These are phyloP conservation scores for Megastigmus dorsalis DNA, from an alignment of 2,888 invertebrate genomes.

Conservation along the genomic window DNA sequence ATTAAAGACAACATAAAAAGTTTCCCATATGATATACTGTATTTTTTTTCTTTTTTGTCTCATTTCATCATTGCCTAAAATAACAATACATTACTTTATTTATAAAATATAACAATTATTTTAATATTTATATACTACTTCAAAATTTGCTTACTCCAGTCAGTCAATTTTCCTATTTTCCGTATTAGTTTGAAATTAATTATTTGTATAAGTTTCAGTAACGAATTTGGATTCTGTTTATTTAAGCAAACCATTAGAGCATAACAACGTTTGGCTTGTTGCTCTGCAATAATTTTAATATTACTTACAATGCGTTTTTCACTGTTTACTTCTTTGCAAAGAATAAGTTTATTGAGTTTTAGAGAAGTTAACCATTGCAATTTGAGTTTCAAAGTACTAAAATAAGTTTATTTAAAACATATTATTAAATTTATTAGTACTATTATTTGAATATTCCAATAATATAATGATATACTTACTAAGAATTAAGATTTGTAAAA, in stretches of 20 bases:
- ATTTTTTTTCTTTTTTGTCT: not conserved
- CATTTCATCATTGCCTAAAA: constrained; percentile 16
- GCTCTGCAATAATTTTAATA: constrained; percentile 10
- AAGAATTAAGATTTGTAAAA: not conserved
- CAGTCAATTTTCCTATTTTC: constrained; percentile 7
- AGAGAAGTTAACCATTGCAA: constrained; percentile 4
- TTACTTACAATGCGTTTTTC: constrained; percentile 15
- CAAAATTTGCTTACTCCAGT: constrained; percentile 39
- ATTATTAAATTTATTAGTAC: too few relatives aligned
- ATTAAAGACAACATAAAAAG: constrained; percentile 22
- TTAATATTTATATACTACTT: not conserved
- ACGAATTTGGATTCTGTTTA: not conserved
- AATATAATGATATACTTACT: constrained; percentile 33
- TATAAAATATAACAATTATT: not conserved
- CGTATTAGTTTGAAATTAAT: not conserved
- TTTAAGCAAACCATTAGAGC: constrained; percentile 1
- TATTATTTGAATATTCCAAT: not conserved
- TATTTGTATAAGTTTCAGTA: not conserved
- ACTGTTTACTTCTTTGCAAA: constrained; percentile 29
- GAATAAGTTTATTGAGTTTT: constrained; percentile 17
- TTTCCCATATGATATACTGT: constrained; percentile 5
- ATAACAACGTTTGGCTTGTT: constrained; percentile 42
- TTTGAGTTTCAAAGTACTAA: constrained; percentile 1
- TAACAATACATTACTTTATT: not conserved
- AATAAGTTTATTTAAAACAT: not conserved